Base-by-base conservation (phyloP, 2,113 vertebrate species). In the Pomatorhinus ruficollis region DNA sequence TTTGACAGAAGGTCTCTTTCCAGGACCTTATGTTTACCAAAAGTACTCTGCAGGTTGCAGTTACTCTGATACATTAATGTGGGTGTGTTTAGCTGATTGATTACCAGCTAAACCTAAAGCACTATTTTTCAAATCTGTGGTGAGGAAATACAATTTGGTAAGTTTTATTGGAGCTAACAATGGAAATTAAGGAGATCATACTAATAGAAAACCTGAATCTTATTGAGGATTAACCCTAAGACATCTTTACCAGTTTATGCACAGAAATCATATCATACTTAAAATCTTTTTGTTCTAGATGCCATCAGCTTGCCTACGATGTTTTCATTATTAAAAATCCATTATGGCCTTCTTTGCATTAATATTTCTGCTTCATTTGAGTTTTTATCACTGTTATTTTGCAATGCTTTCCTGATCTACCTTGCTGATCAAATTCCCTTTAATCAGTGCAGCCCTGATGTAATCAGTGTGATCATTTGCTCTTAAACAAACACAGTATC, bases 401-500 rank as follows among this genome's bases (percentile, higher is more conserved):
- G 92, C 89, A 92, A 57, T 30, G 31, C 66, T 83, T 89, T 89
- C 47, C 74, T 87, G 82, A 95, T 95, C 92, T 91, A 33, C 70
- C 24, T 57, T 91, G 54, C 42, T 95, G 86, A 96, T 97, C 90
- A 93, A 70, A 88, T 83, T 83, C 60, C 7, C 50, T 96, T 97
- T 95, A 79, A 96, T 96, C 93, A 95, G 86, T 95, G 71, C 56
- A 90, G 28, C 44, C 78, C 69, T 81, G 93, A 83, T 97, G 70
- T 93, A 96, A 97, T 97, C 93, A 66, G 52, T 31, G 33, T 42
- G 49, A 94, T 96, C 83, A 50, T 87, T 89, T 90, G 31, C 76
- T 96, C 76, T 94, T 92, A 83, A 92, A 89, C 74, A 95, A 87
- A 92, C 47, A 80, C 31, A 78, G 64, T 71, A 82, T 76, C 60